Conservation (phyloP, 2,113 vertebrate genomes). For the Sinocyclocheilus grahami region DNA sequence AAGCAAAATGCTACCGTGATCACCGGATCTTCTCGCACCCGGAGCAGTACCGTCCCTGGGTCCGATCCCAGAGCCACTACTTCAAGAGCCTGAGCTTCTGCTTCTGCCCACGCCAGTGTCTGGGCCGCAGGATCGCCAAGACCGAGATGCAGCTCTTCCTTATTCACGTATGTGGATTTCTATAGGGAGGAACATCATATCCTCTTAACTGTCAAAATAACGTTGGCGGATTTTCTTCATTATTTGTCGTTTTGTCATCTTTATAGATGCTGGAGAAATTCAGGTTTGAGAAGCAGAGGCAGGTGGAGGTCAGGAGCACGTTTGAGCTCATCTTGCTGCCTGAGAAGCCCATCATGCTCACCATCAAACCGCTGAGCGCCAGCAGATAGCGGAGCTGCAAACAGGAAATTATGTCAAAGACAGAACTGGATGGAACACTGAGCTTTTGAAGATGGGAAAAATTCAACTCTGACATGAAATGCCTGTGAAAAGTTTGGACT, state of each 20-base stretch:
- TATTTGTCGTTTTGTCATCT: background rate
- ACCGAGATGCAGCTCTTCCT: slow-evolving; percentile 93
- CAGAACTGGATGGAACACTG: background rate
- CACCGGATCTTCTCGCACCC: slow-evolving; percentile 81
- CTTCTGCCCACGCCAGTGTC: slow-evolving; percentile 89
- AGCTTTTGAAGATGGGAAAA: background rate
- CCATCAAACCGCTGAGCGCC: slow-evolving; percentile 75
- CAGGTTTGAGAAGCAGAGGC: slow-evolving; percentile 81
- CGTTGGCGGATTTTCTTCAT: background rate
- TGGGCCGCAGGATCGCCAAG: slow-evolving; percentile 91
- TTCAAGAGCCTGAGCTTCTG: slow-evolving; percentile 87
- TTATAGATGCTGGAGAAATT: slow-evolving; percentile 93
- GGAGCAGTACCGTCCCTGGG: slow-evolving; percentile 85
- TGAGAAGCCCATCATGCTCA: slow-evolving; percentile 85
- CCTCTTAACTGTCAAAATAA: background rate
- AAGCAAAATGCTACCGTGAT: slow-evolving; percentile 60
- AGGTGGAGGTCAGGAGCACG: slow-evolving; percentile 79
- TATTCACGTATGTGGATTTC: slow-evolving; percentile 82
- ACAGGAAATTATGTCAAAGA: background rate
- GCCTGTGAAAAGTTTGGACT: background rate
- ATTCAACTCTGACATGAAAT: background rate
- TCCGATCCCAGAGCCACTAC: slow-evolving; percentile 74
- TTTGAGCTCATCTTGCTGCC: slow-evolving; percentile 90
- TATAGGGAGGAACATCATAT: background rate
- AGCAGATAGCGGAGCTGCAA: slow-evolving; percentile 11